Conservation (phyloP, 2,888 invertebrate genomes). For the Pristionchus fissidentatus region DNA sequence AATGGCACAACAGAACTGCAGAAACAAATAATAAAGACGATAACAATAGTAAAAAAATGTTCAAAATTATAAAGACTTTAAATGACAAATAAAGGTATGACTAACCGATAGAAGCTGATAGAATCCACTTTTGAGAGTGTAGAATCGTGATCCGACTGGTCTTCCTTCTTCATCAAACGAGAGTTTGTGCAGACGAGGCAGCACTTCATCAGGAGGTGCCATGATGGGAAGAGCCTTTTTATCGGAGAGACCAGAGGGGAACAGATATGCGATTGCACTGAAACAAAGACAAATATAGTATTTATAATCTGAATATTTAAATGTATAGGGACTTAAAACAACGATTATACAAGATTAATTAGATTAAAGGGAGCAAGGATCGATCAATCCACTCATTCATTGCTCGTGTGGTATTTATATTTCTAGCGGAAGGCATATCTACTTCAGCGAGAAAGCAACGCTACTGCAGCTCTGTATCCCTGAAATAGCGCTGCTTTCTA, state of each 20-base stretch:
- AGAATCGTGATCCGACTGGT: slow-evolving; percentile 92
- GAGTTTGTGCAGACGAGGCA: slow-evolving; percentile 74
- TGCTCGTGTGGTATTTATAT: too few relatives aligned
- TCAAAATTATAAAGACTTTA: too few relatives aligned
- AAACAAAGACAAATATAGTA: neutral
- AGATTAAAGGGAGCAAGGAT: neutral
- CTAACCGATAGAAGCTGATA: slow-evolving; percentile 86
- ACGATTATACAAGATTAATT: neutral
- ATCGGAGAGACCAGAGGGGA: slow-evolving; percentile 93
- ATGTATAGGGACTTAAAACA: neutral
- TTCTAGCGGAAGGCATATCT: too few relatives aligned
- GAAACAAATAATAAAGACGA: too few relatives aligned
- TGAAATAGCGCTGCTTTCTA: too few relatives aligned
- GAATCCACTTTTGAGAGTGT: slow-evolving; percentile 89
- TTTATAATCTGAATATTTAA: slow-evolving; percentile 36
- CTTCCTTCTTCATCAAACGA: slow-evolving; percentile 83
- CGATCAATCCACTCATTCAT: neutral
- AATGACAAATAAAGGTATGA: neutral
- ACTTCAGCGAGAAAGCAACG: too few relatives aligned
- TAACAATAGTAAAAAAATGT: neutral
- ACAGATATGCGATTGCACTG: slow-evolving; percentile 92
- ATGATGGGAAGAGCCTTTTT: slow-evolving; percentile 89
- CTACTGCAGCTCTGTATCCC: too few relatives aligned
- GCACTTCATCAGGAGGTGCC: slow-evolving; percentile 86
- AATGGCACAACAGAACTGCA: too few relatives aligned